Conservation (phyloP, 2,113 vertebrate species). For the Connochaetes taurinus region DNA sequence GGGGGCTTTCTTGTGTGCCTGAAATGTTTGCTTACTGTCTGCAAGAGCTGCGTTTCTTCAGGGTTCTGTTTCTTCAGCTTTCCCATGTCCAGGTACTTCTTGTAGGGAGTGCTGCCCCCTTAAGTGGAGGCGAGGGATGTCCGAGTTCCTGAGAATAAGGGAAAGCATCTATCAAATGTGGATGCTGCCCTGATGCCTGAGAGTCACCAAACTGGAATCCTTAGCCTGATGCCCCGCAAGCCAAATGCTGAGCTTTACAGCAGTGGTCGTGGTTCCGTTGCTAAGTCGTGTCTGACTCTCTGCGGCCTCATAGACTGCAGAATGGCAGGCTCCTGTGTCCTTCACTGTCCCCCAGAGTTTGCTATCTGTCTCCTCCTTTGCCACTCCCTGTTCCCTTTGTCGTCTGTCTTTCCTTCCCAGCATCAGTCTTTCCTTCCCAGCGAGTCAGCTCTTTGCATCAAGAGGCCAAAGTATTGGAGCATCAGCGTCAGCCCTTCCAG, state of each 20-base stretch:
- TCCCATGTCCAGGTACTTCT: background rate
- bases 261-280: accelerated
- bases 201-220: background rate
- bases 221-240: accelerated
- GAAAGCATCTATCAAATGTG: too few species aligned
- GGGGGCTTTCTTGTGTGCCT: background rate
- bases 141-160: background rate
- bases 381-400: background rate
- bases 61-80: background rate
- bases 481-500: background rate
- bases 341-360: background rate
- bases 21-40: background rate
- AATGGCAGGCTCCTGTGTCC: background rate
- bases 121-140: background rate
- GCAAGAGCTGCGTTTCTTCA: background rate
- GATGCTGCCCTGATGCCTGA: background rate
- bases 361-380: background rate
- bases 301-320: background rate
- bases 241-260: background rate
- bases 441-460: background rate
- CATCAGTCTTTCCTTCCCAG: background rate
- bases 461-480: background rate
- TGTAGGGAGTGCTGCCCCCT: background rate
- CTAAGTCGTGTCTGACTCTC: background rate
- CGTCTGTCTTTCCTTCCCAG: background rate